Conservation (phyloP, 2,113 vertebrate genomes). For the Grus americana region DNA sequence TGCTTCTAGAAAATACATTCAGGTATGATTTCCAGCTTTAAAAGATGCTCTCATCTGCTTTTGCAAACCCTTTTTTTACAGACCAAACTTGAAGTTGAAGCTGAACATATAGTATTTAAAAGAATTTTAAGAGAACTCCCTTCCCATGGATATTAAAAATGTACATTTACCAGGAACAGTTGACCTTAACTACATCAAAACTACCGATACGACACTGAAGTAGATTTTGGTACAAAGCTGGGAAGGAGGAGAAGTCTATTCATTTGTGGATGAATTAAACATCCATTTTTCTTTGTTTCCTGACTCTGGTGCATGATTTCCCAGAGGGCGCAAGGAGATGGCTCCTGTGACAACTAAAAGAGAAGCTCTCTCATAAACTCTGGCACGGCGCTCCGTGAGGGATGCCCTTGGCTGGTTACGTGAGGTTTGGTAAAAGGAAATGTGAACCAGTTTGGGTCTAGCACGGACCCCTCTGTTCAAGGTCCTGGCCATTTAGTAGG, state of each 20-base stretch:
- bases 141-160: background rate
- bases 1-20: background rate
- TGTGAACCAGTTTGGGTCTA: background rate
- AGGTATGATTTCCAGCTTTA: background rate
- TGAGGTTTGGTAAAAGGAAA: background rate
- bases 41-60: background rate
- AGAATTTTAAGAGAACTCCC: background rate
- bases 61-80: background rate
- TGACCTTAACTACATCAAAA: background rate
- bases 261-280: conserved; percentile 1
- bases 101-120: background rate
- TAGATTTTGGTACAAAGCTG: background rate
- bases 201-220: background rate
- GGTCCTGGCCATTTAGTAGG: background rate
- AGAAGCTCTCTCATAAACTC: background rate
- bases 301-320: conserved; percentile 10
- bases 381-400: accelerated
- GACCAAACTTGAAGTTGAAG: background rate
- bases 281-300: conserved; percentile 17
- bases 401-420: background rate
- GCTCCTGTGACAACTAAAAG: background rate
- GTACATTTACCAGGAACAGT: background rate
- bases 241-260: background rate
- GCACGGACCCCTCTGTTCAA: background rate
- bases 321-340: background rate